A percentile compares a stretch with the other conserved stretches of the same genome.
phyloP scores from a whole-genome alignment of 2,888 invertebrate genomes.

The Ceriagrion tenellum region DNA sequence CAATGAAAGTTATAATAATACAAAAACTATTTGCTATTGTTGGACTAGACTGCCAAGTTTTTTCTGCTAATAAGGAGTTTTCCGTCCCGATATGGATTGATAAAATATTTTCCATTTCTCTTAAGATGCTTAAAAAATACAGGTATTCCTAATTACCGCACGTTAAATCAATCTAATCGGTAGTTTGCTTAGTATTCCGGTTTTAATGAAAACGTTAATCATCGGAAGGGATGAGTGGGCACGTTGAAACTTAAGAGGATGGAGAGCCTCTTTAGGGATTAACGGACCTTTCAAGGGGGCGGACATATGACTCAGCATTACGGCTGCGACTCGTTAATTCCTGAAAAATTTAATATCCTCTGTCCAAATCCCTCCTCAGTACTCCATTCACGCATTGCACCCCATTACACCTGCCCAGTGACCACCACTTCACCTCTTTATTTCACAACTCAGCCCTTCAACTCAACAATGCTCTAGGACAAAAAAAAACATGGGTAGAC shows the following conservation, averaged over 20 bases:
- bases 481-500: not conserved
- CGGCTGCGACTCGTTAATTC: constrained; percentile 9
- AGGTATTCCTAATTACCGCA: no score
- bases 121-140: no score
- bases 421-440: not conserved
- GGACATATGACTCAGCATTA: not conserved
- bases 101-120: no score
- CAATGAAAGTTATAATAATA: no score
- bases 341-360: not conserved
- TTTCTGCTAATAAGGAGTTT: no score
- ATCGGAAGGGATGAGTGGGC: not conserved
- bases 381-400: not conserved
- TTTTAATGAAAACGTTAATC: not conserved
- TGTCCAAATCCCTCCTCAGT: not conserved
- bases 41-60: no score
- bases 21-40: no score
- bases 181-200: no score
- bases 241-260: not conserved
- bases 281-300: not conserved
- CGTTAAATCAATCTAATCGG: no score
- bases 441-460: not conserved
- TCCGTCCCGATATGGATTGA: no score
- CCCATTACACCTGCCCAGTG: not conserved
- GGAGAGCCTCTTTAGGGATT: not conserved
- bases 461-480: not conserved